phyloP scores from a whole-genome alignment of 2,888 invertebrate genomes.

The Oxyteleia sp. region DNA sequence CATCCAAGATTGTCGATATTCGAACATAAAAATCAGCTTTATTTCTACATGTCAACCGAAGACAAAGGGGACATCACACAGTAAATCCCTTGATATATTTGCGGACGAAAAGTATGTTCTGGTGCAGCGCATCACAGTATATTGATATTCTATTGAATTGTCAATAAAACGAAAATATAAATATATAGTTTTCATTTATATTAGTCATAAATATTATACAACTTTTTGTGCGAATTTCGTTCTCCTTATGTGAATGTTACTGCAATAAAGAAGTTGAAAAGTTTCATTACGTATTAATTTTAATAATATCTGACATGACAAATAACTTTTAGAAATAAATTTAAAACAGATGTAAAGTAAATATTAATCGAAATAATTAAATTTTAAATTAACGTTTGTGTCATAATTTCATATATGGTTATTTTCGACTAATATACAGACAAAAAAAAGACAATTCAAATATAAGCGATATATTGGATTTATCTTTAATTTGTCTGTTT shows the following conservation, averaged over 20 bases:
- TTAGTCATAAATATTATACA: constrained; percentile 9
- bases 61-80: constrained; percentile 68
- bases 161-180: constrained; percentile 57
- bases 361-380: no score
- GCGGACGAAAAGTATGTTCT: constrained; percentile 70
- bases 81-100: constrained; percentile 76
- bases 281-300: no score
- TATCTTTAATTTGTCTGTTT: no score
- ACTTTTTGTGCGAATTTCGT: constrained; percentile 46
- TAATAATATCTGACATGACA: no score
- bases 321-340: no score
- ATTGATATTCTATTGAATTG: constrained; percentile 72
- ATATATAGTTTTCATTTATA: constrained; percentile 23
- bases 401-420: no score
- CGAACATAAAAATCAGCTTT: constrained; percentile 86
- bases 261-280: constrained; percentile 57
- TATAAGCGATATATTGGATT: no score
- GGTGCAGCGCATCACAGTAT: constrained; percentile 55
- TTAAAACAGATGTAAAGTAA: no score
- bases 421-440: no score
- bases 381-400: no score
- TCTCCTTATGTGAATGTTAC: neutral
- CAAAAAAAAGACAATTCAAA: no score
- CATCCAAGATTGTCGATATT: constrained; percentile 82
- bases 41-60: constrained; percentile 77